Percentiles rank a stretch among this genome's conserved stretches.
Conservation (phyloP, 1,140 invertebrate genomes). For the Neodiprion fabricii region DNA sequence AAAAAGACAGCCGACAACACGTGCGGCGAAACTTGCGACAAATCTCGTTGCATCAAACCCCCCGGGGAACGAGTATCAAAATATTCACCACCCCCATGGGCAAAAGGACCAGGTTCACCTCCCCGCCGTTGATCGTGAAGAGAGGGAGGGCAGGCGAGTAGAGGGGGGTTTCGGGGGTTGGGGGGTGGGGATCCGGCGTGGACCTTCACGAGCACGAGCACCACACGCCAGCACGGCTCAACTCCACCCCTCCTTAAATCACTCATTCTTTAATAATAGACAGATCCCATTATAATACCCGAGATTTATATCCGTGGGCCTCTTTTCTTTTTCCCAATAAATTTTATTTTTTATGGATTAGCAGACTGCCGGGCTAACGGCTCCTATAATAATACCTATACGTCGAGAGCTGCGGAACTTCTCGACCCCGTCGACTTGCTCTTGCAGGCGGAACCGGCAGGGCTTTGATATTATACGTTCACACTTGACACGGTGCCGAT, state of each 20-base stretch:
- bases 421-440: too few species aligned
- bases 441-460: too few species aligned
- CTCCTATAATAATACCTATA: conserved; percentile 35
- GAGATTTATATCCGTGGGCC: conserved; percentile 61
- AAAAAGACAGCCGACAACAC: too few species aligned
- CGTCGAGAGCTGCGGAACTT: too few species aligned
- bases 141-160: background rate
- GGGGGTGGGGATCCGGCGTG: background rate
- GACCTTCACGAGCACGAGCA: background rate
- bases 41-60: too few species aligned
- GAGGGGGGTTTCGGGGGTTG: background rate
- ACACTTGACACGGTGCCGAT: too few species aligned
- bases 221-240: background rate
- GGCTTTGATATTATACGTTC: too few species aligned
- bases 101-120: too few species aligned
- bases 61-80: background rate
- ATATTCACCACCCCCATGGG: background rate
- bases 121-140: background rate
- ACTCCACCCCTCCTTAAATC: conserved; percentile 50
- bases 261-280: conserved; percentile 65
- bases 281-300: conserved; percentile 63
- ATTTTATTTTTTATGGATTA: conserved; percentile 54
- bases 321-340: conserved; percentile 62
- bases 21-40: too few species aligned
- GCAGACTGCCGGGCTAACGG: conserved; percentile 37